Conservation (phyloP, 2,113 vertebrate genomes). For the Choloepus hoffmanni region DNA sequence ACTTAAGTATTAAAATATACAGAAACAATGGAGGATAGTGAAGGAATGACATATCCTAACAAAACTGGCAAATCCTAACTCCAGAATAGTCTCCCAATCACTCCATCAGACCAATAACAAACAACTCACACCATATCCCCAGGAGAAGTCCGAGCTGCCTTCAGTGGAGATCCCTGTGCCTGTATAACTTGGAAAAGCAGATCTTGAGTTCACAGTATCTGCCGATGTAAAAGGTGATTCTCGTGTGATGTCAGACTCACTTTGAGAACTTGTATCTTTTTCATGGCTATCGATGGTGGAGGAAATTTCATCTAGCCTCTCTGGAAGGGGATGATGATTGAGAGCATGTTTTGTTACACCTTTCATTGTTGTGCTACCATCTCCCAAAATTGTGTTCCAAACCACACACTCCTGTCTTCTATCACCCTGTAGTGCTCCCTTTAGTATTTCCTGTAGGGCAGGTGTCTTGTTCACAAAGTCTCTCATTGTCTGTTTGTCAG, state of each 20-base stretch:
- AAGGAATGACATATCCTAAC: slow-evolving; percentile 46
- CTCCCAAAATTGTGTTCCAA: no score
- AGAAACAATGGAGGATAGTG: slow-evolving; percentile 1
- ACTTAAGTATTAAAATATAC: slow-evolving; percentile 41
- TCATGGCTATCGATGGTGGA: slow-evolving; percentile 77
- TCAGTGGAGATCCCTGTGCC: slow-evolving; percentile 94
- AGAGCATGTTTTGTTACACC: slow-evolving; percentile 90
- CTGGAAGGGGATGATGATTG: slow-evolving; percentile 92
- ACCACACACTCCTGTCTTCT: no score
- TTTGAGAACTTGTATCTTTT: slow-evolving; percentile 80
- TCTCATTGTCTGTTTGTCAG: no score
- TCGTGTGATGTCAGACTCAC: slow-evolving; percentile 87
- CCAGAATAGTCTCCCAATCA: neutral
- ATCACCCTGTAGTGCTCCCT: no score
- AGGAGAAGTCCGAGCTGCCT: slow-evolving; percentile 96
- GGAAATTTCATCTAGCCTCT: slow-evolving; percentile 83
- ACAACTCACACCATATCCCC: slow-evolving; percentile 95
- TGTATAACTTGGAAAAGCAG: slow-evolving; percentile 91
- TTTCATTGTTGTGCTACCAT: slow-evolving; percentile 64
- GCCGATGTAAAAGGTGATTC: slow-evolving; percentile 88
- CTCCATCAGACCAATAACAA: neutral
- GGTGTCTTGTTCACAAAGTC: no score
- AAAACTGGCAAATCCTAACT: slow-evolving; percentile 13
- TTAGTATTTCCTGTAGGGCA: no score
- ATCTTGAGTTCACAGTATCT: slow-evolving; percentile 87